These are phyloP conservation scores for Phycodurus eques DNA, from an alignment of 2,113 vertebrate genomes.

Conservation along the genomic window DNA sequence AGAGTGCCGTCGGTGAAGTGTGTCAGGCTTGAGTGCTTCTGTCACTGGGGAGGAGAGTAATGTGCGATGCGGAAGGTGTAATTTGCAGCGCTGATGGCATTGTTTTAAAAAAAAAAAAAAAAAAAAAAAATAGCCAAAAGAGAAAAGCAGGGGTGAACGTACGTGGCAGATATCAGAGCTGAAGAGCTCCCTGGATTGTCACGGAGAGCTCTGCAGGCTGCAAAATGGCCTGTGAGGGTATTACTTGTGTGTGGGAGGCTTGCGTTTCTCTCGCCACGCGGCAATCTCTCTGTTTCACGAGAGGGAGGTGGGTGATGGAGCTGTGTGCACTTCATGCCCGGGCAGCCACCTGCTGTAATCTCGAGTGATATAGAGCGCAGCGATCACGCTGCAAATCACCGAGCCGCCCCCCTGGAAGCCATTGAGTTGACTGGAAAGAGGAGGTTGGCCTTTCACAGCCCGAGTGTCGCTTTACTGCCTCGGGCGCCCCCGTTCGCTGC, in stretches of 20 bases:
- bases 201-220: slow-evolving; percentile 77
- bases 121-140: slow-evolving; percentile 59
- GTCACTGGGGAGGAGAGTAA: slow-evolving; percentile 53
- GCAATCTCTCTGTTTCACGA: slow-evolving; percentile 45
- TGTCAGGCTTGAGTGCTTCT: slow-evolving; percentile 59
- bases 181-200: slow-evolving; percentile 77
- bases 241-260: slow-evolving; percentile 66
- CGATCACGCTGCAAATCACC: slow-evolving; percentile 66
- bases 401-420: slow-evolving; percentile 54
- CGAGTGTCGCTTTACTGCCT: slow-evolving; percentile 63
- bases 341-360: slow-evolving; percentile 67
- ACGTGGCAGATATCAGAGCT: slow-evolving; percentile 69
- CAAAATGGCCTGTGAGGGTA: slow-evolving; percentile 66
- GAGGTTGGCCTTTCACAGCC: slow-evolving; percentile 56
- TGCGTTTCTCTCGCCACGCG: slow-evolving; percentile 61
- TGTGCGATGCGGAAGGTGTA: slow-evolving; percentile 59
- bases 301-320: slow-evolving; percentile 53
- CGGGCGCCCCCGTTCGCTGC: slow-evolving; percentile 36
- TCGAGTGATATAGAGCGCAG: slow-evolving; percentile 65
- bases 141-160: slow-evolving; percentile 68
- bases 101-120: slow-evolving; percentile 64
- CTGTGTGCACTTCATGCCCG: slow-evolving; percentile 52
- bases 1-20: slow-evolving; percentile 57
- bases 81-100: slow-evolving; percentile 57
- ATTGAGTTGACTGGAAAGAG: slow-evolving; percentile 60